Evolutionary conservation across 2,113 vertebrate genomes (phyloP).

Genomic region (Sigmodon hispidus): DNA sequence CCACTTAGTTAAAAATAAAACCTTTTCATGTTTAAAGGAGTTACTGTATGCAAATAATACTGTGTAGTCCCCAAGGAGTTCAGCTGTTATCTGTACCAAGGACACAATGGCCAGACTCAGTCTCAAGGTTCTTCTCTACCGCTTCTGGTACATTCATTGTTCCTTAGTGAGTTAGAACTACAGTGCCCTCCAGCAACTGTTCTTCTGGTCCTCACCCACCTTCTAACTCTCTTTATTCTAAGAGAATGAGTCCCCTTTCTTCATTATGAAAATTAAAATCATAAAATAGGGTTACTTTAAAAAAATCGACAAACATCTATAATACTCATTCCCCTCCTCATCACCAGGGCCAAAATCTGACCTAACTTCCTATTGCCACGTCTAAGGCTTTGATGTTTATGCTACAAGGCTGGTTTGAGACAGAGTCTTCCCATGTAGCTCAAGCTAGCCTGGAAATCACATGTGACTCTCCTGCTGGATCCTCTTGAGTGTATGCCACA

Average conservation of each 20-base stretch:
- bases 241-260: background rate
- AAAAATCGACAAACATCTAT: background rate
- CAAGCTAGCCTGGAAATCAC: background rate
- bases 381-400: background rate
- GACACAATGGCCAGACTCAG: background rate
- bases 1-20: conserved; percentile 26
- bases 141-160: background rate
- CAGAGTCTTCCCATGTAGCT: background rate
- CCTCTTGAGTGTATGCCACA: background rate
- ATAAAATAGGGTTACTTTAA: background rate
- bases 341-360: background rate
- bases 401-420: background rate
- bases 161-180: background rate
- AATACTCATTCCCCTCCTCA: background rate
- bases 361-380: background rate
- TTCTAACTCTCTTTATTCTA: background rate
- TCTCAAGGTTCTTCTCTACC: background rate
- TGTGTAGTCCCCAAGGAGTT: background rate
- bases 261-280: background rate
- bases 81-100: background rate
- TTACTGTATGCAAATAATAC: background rate
- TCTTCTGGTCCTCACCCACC: background rate
- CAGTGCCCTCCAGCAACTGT: background rate
- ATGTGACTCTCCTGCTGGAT: background rate
- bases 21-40: background rate